These are phyloP conservation scores for Lochmaea crataegi DNA, from an alignment of 2,888 invertebrate genomes.

Conservation along the genomic window DNA sequence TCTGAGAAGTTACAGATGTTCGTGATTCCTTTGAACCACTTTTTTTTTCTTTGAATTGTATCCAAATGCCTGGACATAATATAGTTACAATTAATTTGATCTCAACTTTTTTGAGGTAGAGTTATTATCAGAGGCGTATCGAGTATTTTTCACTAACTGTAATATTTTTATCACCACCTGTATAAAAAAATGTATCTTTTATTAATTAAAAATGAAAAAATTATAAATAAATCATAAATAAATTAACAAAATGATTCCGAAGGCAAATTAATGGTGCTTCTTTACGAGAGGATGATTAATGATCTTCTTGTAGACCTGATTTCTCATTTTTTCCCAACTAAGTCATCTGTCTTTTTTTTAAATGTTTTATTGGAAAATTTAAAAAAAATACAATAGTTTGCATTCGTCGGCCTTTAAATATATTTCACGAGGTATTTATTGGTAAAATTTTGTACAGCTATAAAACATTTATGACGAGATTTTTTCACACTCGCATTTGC, in stretches of 20 bases:
- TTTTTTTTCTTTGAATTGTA: constrained; percentile 40
- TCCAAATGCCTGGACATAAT: constrained; percentile 41
- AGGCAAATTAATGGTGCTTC: neutral
- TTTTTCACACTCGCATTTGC: constrained; percentile 12
- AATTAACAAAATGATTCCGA: neutral
- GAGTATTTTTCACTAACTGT: too few relatives aligned
- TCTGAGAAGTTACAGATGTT: constrained; percentile 41
- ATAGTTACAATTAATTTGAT: constrained; percentile 41
- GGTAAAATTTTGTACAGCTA: neutral
- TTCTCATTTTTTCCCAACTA: neutral
- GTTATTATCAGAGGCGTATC: constrained; percentile 5
- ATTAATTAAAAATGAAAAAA: too few relatives aligned
- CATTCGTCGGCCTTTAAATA: neutral
- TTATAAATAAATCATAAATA: neutral
- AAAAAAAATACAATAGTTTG: neutral
- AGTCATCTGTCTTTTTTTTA: neutral
- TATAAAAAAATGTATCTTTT: too few relatives aligned
- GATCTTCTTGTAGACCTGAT: neutral
- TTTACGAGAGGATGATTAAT: neutral
- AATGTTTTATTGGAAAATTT: neutral
- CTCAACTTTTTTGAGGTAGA: constrained; percentile 4
- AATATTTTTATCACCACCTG: too few relatives aligned
- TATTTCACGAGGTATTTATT: neutral
- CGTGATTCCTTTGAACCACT: constrained; percentile 39
- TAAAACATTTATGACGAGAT: constrained; percentile 8